These are phyloP conservation scores for Pyrocephalus nanus DNA, from an alignment of 2,797 vertebrate species.

Conservation along the genomic window DNA sequence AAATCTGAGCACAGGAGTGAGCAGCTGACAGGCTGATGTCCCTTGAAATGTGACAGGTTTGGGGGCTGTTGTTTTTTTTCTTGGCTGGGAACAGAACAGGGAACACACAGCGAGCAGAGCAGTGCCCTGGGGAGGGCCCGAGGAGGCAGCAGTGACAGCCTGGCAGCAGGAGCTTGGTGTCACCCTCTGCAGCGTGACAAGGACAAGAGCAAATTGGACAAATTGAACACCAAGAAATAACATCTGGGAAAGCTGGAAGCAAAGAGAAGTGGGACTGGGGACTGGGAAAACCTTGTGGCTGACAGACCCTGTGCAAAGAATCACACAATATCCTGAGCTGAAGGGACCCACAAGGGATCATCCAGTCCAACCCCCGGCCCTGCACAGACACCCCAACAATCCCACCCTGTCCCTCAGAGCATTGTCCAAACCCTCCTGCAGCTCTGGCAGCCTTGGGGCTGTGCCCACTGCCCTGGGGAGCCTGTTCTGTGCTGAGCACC, in stretches of 20 bases:
- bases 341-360: not conserved
- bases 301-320: fast-evolving
- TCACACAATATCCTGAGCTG: not conserved
- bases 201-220: not conserved
- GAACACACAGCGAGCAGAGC: not conserved
- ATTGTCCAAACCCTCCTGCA: fast-evolving
- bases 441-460: not conserved
- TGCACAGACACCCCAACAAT: not conserved
- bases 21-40: not conserved
- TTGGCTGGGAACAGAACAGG: not conserved
- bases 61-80: not conserved
- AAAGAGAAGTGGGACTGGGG: not conserved
- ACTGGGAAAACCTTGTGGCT: not conserved
- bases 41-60: fast-evolving
- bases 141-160: not conserved
- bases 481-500: not conserved
- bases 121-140: not conserved
- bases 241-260: not conserved
- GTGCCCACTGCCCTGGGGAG: not conserved
- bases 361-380: fast-evolving
- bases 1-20: not conserved
- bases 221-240: not conserved
- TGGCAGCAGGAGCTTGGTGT: not conserved
- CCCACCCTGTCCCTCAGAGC: not conserved
- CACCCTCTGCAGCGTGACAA: not conserved